These are phyloP conservation scores for Oreochromis tanganicae DNA, from an alignment of 2,113 vertebrate genomes.

Conservation along the genomic window DNA sequence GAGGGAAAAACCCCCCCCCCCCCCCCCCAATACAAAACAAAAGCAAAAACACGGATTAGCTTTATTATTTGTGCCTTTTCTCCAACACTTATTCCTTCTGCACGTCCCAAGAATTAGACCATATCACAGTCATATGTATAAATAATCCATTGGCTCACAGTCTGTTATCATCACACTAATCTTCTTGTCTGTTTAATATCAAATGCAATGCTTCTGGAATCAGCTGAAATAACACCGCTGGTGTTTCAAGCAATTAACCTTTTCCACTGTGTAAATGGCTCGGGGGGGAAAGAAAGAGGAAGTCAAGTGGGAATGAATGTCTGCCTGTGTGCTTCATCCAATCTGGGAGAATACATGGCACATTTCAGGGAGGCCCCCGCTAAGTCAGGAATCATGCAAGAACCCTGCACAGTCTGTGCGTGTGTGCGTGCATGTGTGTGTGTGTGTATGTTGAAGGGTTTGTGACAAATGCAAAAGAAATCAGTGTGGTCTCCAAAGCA, in stretches of 20 bases:
- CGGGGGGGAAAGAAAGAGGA: background rate
- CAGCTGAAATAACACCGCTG: constrained; percentile 61
- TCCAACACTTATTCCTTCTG: background rate
- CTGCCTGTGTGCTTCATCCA: constrained; percentile 13
- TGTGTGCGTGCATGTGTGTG: background rate
- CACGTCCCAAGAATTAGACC: background rate
- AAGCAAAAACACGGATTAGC: background rate
- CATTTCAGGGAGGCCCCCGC: constrained; percentile 40
- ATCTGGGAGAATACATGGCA: constrained; percentile 32
- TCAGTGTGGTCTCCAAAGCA: constrained; percentile 28
- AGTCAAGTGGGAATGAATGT: constrained; percentile 44
- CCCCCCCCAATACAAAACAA: background rate
- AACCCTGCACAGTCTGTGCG: background rate
- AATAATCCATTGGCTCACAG: constrained; percentile 28
- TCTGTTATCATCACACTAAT: constrained; percentile 42
- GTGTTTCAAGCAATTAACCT: constrained; percentile 71
- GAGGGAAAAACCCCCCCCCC: too few species aligned
- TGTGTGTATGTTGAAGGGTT: background rate
- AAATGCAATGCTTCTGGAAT: constrained; percentile 54
- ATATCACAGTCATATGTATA: background rate
- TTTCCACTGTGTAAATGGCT: constrained; percentile 58
- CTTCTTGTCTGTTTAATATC: constrained; percentile 58
- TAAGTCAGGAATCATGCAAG: background rate
- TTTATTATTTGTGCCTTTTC: background rate
- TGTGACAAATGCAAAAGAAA: constrained; percentile 40